Conservation (phyloP, 2,113 vertebrate genomes). For the Ariopsis seemanni region DNA sequence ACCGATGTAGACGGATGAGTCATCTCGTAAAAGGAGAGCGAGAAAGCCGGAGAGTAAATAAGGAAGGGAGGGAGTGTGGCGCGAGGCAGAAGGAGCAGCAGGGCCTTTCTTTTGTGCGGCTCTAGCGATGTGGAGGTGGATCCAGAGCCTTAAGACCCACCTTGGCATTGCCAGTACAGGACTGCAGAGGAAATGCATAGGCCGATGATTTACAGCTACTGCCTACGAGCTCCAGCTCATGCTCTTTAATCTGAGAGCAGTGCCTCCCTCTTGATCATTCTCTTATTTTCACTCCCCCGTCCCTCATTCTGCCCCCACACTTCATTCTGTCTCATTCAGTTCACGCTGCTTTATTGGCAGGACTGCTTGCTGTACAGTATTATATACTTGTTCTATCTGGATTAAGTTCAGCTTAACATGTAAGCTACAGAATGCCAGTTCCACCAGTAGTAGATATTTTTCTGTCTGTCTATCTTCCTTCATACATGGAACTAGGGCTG, state of each 20-base stretch:
- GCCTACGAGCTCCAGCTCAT: conserved; percentile 42
- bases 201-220: conserved; percentile 50
- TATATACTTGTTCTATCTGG: background rate
- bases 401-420: background rate
- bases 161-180: conserved; percentile 36
- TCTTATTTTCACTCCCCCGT: conserved; percentile 16
- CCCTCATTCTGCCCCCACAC: background rate
- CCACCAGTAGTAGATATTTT: background rate
- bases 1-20: conserved; percentile 46
- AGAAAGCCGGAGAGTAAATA: conserved; percentile 8
- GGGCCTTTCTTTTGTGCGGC: conserved; percentile 29
- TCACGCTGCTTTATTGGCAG: background rate
- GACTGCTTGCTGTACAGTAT: background rate
- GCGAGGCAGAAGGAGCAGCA: background rate
- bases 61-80: background rate
- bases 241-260: conserved; percentile 46
- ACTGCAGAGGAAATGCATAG: conserved; percentile 50
- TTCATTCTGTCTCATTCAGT: conserved; percentile 8
- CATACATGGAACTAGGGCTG: background rate
- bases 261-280: conserved; percentile 17
- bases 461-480: background rate
- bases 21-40: conserved; percentile 31
- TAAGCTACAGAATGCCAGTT: background rate
- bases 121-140: conserved; percentile 44
- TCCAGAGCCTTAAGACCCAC: conserved; percentile 38